These are phyloP conservation scores for Tortrix viridana DNA, from an alignment of 2,888 invertebrate species.

Conservation along the genomic window DNA sequence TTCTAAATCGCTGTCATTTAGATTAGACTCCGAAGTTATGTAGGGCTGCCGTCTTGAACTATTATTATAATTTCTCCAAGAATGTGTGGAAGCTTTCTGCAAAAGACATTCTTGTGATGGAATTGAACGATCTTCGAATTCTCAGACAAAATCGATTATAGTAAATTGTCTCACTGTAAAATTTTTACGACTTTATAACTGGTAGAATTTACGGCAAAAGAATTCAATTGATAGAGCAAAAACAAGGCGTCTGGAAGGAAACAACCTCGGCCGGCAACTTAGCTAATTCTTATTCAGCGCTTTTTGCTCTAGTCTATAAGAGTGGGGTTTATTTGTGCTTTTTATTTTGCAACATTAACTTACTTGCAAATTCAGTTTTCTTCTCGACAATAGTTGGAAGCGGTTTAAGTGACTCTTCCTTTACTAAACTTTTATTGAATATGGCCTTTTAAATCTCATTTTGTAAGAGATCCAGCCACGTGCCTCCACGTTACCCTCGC, in stretches of 20 bases:
- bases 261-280: slow-evolving; percentile 28
- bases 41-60: slow-evolving; percentile 24
- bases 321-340: slow-evolving; percentile 14
- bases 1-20: slow-evolving; percentile 59
- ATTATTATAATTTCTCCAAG: slow-evolving; percentile 17
- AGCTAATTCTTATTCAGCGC: slow-evolving; percentile 31
- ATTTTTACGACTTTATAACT: slow-evolving; percentile 19
- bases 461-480: slow-evolving; percentile 27
- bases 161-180: slow-evolving; percentile 17
- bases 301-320: slow-evolving; percentile 28
- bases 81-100: slow-evolving; percentile 14
- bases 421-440: slow-evolving; percentile 24
- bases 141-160: slow-evolving; percentile 30
- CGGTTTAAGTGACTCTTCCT: slow-evolving; percentile 2
- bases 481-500: slow-evolving; percentile 42
- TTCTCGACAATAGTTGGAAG: slow-evolving; percentile 6
- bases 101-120: slow-evolving; percentile 12
- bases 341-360: slow-evolving; percentile 15
- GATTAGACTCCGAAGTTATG: slow-evolving; percentile 52
- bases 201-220: slow-evolving; percentile 11
- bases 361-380: slow-evolving; percentile 29
- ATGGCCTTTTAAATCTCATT: slow-evolving; percentile 30
- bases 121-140: slow-evolving; percentile 21
- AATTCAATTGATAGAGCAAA: slow-evolving; percentile 29
- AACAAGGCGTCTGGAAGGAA: slow-evolving; percentile 33